Base-by-base conservation (phyloP, 2,797 vertebrate species). In the Tokudaia muenninki region DNA sequence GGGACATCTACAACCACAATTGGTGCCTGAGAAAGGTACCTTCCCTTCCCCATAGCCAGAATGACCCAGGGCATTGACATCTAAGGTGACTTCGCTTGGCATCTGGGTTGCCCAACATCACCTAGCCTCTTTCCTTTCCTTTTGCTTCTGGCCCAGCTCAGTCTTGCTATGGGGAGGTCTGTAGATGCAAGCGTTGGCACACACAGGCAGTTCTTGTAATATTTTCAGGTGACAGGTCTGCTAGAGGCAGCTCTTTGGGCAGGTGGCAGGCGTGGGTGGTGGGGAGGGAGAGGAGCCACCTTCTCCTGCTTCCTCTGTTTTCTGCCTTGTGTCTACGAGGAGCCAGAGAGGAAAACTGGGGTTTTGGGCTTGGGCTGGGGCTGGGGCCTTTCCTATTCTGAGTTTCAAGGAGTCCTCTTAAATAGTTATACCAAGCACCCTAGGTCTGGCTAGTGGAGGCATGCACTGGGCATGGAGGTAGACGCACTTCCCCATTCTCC, bases 231-330 rank as follows among this genome's bases (percentile, higher is more conserved):
- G 22, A 84, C 87, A 50, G 65, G 70, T 83, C 72, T 94, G 74
- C 74, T 70, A 92, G 92, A 83, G 65, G 86, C 70, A 4, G 81
- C 57, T 95, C 80, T 86, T 65, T 7, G 55, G 82, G 82, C 79
- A 87, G 95, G 91, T 87, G 87, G 87, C 91, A 84, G 63, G 80
- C 26, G 55, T 88, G 72, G 90, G 95, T 0, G 24, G 57, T 0
- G 2, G 70, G 31, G 70, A 65, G 67, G 12, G 75, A 14, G 61
- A 82, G 87, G 81, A 75, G 19, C 67, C 0, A 14, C 78, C 89
- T 89, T 87, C 50, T 70, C 52, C 74, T 59, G 88, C 59, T 96
- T 96, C 91, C 84, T 93, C 50, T 90, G 37, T 82, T 89, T 80
- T 81, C 92, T 95, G 79, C 61, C 50, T 80, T 79, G 57, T 37